Evolutionary conservation across 2,113 vertebrate species (phyloP).

Genomic region (Campylomormyrus tamandua): DNA sequence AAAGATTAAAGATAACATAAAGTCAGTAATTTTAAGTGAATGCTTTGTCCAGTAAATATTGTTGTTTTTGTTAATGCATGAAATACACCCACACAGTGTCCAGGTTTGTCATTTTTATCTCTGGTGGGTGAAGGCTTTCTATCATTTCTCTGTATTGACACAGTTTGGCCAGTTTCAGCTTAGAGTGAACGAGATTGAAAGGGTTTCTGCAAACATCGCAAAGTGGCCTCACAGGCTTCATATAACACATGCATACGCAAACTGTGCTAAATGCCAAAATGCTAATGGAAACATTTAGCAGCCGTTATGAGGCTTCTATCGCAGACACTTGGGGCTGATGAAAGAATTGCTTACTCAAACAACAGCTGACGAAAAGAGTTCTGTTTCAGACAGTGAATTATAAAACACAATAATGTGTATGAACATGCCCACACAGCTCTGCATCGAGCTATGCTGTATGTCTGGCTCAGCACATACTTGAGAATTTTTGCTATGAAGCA

Average conservation of each 20-base stretch:
- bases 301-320: not conserved
- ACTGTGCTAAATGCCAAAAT: slow-evolving; percentile 21
- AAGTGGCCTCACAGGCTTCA: not conserved
- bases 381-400: not conserved
- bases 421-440: not conserved
- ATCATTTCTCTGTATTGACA: not conserved
- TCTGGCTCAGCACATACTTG: not conserved
- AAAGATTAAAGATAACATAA: not conserved
- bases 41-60: not conserved
- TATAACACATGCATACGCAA: slow-evolving; percentile 1
- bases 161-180: not conserved
- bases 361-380: not conserved
- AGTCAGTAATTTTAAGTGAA: not conserved
- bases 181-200: not conserved
- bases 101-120: not conserved
- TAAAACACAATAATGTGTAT: not conserved
- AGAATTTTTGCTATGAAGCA: not conserved
- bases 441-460: not conserved
- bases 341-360: not conserved
- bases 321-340: not conserved
- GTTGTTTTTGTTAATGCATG: not conserved
- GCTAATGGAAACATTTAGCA: slow-evolving; percentile 22
- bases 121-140: not conserved
- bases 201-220: not conserved
- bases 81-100: not conserved